phyloP scores from a whole-genome alignment of 2,797 vertebrate genomes.

The Lophotriccus pileatus region DNA sequence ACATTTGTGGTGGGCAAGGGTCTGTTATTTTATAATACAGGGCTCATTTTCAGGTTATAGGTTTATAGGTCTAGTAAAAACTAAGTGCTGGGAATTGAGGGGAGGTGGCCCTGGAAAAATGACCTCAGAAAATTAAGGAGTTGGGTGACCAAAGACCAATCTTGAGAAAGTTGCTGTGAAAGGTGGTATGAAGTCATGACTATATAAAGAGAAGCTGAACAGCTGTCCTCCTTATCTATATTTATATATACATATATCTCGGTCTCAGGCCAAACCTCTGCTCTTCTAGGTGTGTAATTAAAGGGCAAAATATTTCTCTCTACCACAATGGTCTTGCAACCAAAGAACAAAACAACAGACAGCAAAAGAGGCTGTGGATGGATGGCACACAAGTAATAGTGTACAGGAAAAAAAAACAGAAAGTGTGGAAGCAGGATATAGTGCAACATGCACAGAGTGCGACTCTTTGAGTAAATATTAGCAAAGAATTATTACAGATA shows the following conservation, averaged over 20 bases:
- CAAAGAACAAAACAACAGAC: neutral
- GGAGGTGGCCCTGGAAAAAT: neutral
- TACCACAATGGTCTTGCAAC: neutral
- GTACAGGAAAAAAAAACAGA: neutral
- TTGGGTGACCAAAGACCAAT: neutral
- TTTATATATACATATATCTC: neutral
- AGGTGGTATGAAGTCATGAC: neutral
- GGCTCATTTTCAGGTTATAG: too few species aligned
- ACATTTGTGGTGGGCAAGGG: neutral
- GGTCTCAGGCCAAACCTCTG: neutral
- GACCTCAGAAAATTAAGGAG: neutral
- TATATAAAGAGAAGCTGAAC: neutral
- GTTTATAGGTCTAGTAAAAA: neutral
- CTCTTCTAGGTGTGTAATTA: neutral
- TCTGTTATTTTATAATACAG: neutral
- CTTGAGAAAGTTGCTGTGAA: neutral
- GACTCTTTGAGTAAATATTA: conserved; percentile 12
- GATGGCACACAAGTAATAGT: neutral
- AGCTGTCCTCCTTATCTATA: neutral
- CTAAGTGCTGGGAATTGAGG: neutral
- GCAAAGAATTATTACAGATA: neutral
- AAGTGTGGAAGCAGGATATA: neutral
- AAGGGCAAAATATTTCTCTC: neutral
- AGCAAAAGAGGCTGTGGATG: neutral
- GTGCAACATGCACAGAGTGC: neutral